Conservation (phyloP, 2,888 invertebrate genomes). For the Drosophila neonasuta region DNA sequence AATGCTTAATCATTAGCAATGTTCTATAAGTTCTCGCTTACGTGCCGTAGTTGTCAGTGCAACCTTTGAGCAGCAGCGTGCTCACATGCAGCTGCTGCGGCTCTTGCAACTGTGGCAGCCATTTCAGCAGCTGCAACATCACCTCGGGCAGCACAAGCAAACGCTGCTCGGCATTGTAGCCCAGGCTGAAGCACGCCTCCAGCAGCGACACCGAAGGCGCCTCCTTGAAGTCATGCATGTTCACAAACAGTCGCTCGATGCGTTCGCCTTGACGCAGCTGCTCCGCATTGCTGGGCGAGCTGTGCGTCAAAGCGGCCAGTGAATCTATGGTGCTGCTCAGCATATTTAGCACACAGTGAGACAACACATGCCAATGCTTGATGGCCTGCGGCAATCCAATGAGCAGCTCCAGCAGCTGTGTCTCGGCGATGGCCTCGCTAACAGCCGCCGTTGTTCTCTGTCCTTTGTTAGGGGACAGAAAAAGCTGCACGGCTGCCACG, state of each 20-base stretch:
- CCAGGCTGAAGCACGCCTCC: slow-evolving; percentile 83
- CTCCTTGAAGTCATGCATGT: slow-evolving; percentile 81
- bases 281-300: slow-evolving; percentile 65
- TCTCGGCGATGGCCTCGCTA: slow-evolving; percentile 81
- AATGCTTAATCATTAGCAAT: neutral
- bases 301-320: slow-evolving; percentile 74
- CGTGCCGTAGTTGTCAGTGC: slow-evolving; percentile 83
- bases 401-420: slow-evolving; percentile 81
- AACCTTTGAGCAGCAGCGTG: slow-evolving; percentile 81
- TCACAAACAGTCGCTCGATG: slow-evolving; percentile 77
- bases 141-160: slow-evolving; percentile 82
- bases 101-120: slow-evolving; percentile 83
- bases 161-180: slow-evolving; percentile 79
- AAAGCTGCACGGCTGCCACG: slow-evolving; percentile 79
- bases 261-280: slow-evolving; percentile 72
- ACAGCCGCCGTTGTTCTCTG: slow-evolving; percentile 58
- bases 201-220: slow-evolving; percentile 82
- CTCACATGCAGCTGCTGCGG: slow-evolving; percentile 82
- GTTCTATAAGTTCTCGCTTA: slow-evolving; percentile 47
- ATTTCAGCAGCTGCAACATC: slow-evolving; percentile 83
- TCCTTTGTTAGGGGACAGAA: slow-evolving; percentile 71
- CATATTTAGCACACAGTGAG: slow-evolving; percentile 60
- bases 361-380: slow-evolving; percentile 78
- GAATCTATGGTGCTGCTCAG: slow-evolving; percentile 77
- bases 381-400: slow-evolving; percentile 80